Base-by-base conservation (phyloP, 2,888 invertebrate species). In the Lacanobia wlatinum region DNA sequence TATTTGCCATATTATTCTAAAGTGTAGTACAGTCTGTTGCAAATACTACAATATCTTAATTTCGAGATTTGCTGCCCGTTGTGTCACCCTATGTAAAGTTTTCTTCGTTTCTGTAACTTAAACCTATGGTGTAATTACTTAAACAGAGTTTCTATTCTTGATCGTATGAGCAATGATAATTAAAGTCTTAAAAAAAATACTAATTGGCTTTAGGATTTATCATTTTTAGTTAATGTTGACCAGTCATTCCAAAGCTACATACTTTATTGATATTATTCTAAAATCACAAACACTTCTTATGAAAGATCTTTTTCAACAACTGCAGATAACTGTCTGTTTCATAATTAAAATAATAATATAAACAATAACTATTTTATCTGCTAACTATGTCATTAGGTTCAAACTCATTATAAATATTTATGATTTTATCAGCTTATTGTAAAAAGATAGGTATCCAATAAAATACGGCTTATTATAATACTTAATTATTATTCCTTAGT, bases 381-480 rank as follows among this genome's bases (percentile, higher is more conserved):
- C 10, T 21, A 40, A 40, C 7, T 14, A 43, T 46, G 56, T 66
- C 61, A 61, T 66, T 6, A 52, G 46, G 61, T 78, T 69, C 48
- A 69, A 58, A 69, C n/a, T 65, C 16, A 46, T 52, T 52, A 73
- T 82, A 63, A 73, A 69, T 82, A 65, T 73, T 73, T 80, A 60
- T 53, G 34, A 65, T 66, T 60, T 73, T 60, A 73, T 73, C 55
- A 53, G 21, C 46, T 14, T 76, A 28, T 67, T 65, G 53, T 64
- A 43, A 38, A 60, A 55, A 38, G 7, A 14, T 75, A 53, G 21
- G 21, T 68, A 75, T 28, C 4, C 7, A 78, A 64, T 73, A 78
- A 72, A 64, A 60, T 43, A n/a, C 12, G 7, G n/a, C 34, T 53
- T 64, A 53, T 59, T 78, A 59, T 38, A 18, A 38, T 59, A 73